Conservation (phyloP, 1,140 invertebrate species). For the Zaprionus camerounensis region DNA sequence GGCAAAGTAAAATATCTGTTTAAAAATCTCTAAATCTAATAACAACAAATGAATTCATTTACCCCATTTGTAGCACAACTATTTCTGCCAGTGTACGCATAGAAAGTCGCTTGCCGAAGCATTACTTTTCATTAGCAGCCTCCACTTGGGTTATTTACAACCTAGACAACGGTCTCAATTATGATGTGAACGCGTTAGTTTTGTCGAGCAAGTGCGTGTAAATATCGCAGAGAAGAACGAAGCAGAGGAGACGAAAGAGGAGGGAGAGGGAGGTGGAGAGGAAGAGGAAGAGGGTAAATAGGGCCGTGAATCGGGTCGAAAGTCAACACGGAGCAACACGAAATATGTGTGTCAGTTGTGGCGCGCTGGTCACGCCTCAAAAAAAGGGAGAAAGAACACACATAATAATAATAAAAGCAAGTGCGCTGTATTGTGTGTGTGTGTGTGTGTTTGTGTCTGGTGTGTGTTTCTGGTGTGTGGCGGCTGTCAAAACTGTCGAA, state of each 20-base stretch:
- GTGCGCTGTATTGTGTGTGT: background rate
- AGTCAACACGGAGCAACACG: conserved; percentile 34
- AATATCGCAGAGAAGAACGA: conserved; percentile 17
- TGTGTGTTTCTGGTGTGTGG: background rate
- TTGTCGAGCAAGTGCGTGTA: conserved; percentile 29
- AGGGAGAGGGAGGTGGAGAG: background rate
- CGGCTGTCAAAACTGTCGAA: conserved; percentile 46
- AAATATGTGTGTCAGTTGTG: conserved; percentile 19
- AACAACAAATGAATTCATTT: background rate
- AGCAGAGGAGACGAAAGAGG: background rate
- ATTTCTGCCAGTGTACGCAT: background rate
- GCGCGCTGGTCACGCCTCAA: conserved; percentile 16
- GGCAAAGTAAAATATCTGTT: too few relatives aligned
- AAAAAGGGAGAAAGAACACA: conserved; percentile 9
- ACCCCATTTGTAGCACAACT: background rate
- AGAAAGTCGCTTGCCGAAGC: background rate
- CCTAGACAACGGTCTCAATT: conserved; percentile 40
- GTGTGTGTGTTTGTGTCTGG: background rate
- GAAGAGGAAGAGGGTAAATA: background rate
- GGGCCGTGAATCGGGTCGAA: conserved; percentile 30
- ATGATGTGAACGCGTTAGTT: conserved; percentile 36
- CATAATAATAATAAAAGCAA: conserved; percentile 26
- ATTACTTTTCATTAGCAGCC: conserved; percentile 5
- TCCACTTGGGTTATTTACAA: conserved; percentile 5
- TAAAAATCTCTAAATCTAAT: too few relatives aligned